These are phyloP conservation scores for Poeciliopsis presidionis DNA, from an alignment of 2,797 vertebrate species.

Conservation along the genomic window DNA sequence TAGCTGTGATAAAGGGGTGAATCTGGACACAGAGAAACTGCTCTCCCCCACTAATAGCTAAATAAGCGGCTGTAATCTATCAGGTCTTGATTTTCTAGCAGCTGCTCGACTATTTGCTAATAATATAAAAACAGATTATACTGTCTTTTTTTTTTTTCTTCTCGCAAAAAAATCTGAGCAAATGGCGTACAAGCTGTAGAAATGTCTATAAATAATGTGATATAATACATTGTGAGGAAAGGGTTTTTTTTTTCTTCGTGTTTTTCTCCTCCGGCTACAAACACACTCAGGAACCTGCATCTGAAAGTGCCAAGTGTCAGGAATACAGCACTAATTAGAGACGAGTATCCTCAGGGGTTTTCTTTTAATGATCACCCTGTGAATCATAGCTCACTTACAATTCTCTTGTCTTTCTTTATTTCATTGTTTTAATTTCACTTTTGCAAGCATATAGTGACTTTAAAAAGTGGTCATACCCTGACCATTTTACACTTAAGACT, in stretches of 20 bases:
- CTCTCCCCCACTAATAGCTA: conserved; percentile 58
- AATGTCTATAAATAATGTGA: conserved; percentile 42
- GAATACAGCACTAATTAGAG: conserved; percentile 69
- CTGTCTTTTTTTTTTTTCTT: neutral
- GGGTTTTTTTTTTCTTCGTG: conserved; percentile 35
- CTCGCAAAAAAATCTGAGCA: neutral
- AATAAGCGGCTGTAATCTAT: conserved; percentile 59
- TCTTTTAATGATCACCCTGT: conserved; percentile 66
- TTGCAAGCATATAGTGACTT: neutral
- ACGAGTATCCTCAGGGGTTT: conserved; percentile 58
- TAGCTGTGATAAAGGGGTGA: conserved; percentile 57
- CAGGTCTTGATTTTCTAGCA: conserved; percentile 41
- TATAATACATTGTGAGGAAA: conserved; percentile 33
- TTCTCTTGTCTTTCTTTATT: conserved; percentile 1
- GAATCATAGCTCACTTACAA: conserved; percentile 54
- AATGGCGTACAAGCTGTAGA: conserved; percentile 5
- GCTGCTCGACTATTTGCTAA: conserved; percentile 26
- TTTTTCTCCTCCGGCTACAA: conserved; percentile 26
- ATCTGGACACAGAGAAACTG: conserved; percentile 57
- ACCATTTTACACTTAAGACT: neutral
- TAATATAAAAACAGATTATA: conserved; percentile 15
- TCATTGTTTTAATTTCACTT: neutral
- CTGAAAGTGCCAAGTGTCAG: conserved; percentile 53
- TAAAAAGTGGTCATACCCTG: neutral
- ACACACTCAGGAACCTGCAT: conserved; percentile 9